A percentile compares a stretch with the other conserved stretches of the same genome.
phyloP scores from a whole-genome alignment of 1,140 invertebrate genomes.

The Chrysoperla carnea region DNA sequence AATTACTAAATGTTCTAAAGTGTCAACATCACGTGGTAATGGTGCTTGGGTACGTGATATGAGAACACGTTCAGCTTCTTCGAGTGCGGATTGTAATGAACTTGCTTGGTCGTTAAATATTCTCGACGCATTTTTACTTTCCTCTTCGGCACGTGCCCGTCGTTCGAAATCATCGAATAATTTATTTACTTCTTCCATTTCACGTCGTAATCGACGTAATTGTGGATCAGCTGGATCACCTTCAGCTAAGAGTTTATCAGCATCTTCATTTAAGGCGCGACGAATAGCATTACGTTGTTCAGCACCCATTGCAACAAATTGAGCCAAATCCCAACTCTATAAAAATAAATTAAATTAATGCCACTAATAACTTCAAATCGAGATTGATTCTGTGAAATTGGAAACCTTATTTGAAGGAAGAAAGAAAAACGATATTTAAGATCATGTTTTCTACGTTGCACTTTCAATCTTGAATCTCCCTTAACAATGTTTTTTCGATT shows the following conservation, averaged over 20 bases:
- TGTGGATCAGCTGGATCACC: conserved; percentile 88
- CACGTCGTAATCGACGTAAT: conserved; percentile 63
- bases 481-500: no score
- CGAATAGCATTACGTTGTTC: conserved; percentile 89
- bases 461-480: no score
- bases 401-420: no score
- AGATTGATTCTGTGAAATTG: not conserved
- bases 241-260: conserved; percentile 84
- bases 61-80: conserved; percentile 69
- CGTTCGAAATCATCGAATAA: conserved; percentile 89
- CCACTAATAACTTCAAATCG: conserved; percentile 1
- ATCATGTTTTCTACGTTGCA: no score
- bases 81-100: conserved; percentile 61
- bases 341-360: no score
- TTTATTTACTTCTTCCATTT: conserved; percentile 91
- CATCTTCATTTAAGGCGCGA: conserved; percentile 89
- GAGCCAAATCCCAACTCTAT: conserved; percentile 12
- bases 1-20: conserved; percentile 66
- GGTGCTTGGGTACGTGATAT: conserved; percentile 62
- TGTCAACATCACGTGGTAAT: conserved; percentile 69
- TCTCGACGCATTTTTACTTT: conserved; percentile 71
- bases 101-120: conserved; percentile 71
- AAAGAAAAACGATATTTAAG: no score
- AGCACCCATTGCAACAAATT: conserved; percentile 90
- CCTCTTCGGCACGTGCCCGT: conserved; percentile 66